Evolutionary conservation across 2,888 invertebrate species (phyloP).

Genomic region (Epiblema foenella): DNA sequence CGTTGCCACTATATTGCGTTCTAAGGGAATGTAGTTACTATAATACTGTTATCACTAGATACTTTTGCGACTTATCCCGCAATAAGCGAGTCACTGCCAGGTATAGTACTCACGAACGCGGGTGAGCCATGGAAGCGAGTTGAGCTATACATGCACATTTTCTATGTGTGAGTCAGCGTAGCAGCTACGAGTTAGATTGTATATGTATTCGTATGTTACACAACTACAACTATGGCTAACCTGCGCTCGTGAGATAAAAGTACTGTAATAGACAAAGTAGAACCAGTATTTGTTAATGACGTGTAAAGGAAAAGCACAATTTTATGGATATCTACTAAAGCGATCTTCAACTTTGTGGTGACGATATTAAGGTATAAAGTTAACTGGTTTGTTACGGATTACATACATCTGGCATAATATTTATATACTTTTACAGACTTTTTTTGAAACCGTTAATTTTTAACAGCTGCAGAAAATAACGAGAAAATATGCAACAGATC

Average conservation of each 20-base stretch:
- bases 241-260: too few relatives aligned
- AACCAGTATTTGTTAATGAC: background rate
- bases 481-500: background rate
- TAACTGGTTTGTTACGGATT: background rate
- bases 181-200: too few relatives aligned
- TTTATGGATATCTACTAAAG: too few relatives aligned
- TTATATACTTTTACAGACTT: too few relatives aligned
- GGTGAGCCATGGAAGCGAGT: too few relatives aligned
- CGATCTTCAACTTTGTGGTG: slow-evolving; percentile 1
- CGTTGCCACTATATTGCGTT: background rate
- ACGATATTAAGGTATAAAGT: background rate
- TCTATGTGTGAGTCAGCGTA: too few relatives aligned
- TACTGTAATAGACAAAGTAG: background rate
- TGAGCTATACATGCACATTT: too few relatives aligned
- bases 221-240: too few relatives aligned
- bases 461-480: background rate
- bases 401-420: too few relatives aligned
- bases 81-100: slow-evolving; percentile 13
- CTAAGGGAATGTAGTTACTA: background rate
- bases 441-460: too few relatives aligned
- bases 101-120: too few relatives aligned
- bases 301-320: background rate
- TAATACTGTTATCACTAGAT: background rate
- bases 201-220: too few relatives aligned
- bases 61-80: background rate